Evolutionary conservation across 2,113 vertebrate species (phyloP).

Genomic region (Ammospiza caudacuta): DNA sequence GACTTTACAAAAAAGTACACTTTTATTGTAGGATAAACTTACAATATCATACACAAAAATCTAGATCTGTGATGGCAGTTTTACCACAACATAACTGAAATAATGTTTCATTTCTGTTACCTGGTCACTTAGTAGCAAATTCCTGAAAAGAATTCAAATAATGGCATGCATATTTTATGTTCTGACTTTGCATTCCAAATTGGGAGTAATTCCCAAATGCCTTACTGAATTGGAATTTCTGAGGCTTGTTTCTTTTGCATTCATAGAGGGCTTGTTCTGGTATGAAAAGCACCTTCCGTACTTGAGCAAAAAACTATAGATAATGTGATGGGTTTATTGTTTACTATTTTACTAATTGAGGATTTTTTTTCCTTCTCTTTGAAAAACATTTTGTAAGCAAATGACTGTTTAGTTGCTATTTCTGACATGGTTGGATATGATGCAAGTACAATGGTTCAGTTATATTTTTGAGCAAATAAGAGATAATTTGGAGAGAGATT

Average conservation of each 20-base stretch:
- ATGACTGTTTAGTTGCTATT: background rate
- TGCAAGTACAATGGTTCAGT: background rate
- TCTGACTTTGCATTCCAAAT: slow-evolving; percentile 2
- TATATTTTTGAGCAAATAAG: background rate
- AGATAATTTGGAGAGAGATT: background rate
- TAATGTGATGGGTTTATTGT: background rate
- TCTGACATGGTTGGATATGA: background rate
- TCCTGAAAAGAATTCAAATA: background rate
- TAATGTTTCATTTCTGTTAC: background rate
- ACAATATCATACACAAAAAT: background rate
- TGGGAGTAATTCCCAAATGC: background rate
- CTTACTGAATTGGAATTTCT: slow-evolving; percentile 7
- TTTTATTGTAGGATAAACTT: background rate
- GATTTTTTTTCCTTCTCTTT: background rate
- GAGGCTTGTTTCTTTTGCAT: slow-evolving; percentile 76
- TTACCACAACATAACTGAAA: background rate
- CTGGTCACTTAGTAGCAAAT: background rate
- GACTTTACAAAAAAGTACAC: background rate
- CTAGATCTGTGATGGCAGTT: slow-evolving; percentile 32
- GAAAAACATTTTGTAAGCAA: background rate
- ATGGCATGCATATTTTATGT: background rate
- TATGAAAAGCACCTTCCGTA: slow-evolving; percentile 75
- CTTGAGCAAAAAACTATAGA: slow-evolving; percentile 38
- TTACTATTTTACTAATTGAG: background rate
- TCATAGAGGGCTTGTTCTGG: slow-evolving; percentile 60